phyloP scores from a whole-genome alignment of 2,797 vertebrate genomes.

The Limosa lapponica region DNA sequence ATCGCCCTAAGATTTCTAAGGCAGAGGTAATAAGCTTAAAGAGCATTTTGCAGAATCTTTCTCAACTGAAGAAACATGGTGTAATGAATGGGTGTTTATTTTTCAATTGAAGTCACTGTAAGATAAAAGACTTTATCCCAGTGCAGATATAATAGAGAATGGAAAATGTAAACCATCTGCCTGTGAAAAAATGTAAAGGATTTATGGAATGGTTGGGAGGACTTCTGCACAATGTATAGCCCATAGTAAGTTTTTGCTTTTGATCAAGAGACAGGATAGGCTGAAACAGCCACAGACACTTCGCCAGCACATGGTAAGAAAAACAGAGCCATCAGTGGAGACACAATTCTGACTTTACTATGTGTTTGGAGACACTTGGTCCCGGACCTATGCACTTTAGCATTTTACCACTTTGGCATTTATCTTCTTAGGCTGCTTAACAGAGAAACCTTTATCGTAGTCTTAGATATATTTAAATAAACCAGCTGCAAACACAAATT shows the following conservation, averaged over 20 bases:
- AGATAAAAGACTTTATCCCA: background rate
- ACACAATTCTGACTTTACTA: background rate
- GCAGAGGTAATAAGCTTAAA: background rate
- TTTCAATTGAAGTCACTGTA: background rate
- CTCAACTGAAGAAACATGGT: background rate
- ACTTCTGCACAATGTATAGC: background rate
- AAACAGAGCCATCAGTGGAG: background rate
- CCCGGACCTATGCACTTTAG: background rate
- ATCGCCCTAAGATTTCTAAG: background rate
- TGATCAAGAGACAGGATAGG: background rate
- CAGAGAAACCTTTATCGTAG: background rate
- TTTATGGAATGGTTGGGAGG: background rate
- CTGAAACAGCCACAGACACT: background rate
- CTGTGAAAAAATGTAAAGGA: conserved; percentile 5
- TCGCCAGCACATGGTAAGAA: background rate
- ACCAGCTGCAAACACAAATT: background rate
- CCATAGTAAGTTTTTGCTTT: background rate
- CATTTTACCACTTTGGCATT: background rate
- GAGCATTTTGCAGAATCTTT: background rate
- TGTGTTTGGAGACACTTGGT: background rate
- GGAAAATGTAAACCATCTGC: conserved; percentile 14
- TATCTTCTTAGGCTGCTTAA: background rate
- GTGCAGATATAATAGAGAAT: background rate
- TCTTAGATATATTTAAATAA: background rate
- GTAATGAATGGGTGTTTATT: background rate